These are phyloP conservation scores for Cossypha polioptera DNA, from an alignment of 2,797 vertebrate genomes.

Conservation along the genomic window DNA sequence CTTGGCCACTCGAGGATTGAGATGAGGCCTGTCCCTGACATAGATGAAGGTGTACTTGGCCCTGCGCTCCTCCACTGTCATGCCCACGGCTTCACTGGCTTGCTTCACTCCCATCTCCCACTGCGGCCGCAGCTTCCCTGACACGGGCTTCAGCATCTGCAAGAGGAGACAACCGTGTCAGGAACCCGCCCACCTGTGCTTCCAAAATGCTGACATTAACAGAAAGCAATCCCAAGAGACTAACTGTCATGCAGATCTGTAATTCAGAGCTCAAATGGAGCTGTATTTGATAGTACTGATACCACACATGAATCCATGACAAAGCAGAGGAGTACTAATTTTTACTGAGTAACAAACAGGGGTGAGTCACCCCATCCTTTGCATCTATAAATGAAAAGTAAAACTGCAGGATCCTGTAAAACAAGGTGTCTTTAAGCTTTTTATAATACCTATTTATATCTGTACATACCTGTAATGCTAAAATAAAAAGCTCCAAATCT, in stretches of 20 bases:
- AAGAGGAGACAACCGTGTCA: background rate
- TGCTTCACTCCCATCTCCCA: slow-evolving; percentile 91
- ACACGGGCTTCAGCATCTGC: slow-evolving; percentile 82
- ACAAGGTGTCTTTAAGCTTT: background rate
- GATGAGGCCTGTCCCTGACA: slow-evolving; percentile 82
- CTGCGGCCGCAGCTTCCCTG: slow-evolving; percentile 86
- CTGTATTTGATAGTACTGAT: background rate
- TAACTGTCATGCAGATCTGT: background rate
- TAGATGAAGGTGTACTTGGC: slow-evolving; percentile 90
- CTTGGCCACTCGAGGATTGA: slow-evolving; percentile 85
- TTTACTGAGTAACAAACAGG: background rate
- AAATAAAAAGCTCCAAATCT: background rate
- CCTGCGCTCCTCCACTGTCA: slow-evolving; percentile 84
- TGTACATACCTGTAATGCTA: background rate
- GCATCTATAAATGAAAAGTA: background rate
- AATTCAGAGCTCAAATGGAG: background rate
- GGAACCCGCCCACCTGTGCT: background rate
- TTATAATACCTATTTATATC: background rate
- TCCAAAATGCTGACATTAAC: background rate
- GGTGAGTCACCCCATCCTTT: background rate
- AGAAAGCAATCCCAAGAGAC: background rate
- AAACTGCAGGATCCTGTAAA: background rate
- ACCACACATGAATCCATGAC: background rate
- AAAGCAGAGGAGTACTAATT: background rate
- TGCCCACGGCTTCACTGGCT: slow-evolving; percentile 84